Conservation (phyloP, 2,888 invertebrate species). For the Timandra comae region DNA sequence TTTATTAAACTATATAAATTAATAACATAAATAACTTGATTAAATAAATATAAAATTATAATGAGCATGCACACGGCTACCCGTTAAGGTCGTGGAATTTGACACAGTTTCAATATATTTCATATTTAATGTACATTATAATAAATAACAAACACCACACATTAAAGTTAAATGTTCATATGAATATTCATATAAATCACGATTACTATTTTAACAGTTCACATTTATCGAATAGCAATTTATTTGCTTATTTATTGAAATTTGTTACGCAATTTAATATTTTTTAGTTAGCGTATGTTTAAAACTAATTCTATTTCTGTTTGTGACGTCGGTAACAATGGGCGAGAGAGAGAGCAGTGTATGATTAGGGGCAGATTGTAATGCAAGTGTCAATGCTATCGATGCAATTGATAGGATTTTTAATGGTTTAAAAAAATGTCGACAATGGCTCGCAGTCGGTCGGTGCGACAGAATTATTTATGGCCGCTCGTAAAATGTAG, state of each 20-base stretch:
- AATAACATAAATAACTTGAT: constrained; percentile 7
- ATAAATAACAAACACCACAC: constrained; percentile 40
- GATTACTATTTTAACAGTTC: constrained; percentile 59
- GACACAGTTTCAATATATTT: constrained; percentile 41
- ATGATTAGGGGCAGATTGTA: constrained; percentile 34
- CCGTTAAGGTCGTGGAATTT: constrained; percentile 36
- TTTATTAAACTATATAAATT: too few relatives aligned
- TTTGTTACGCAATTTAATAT: constrained; percentile 65
- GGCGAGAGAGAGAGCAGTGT: constrained; percentile 43
- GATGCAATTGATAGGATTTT: constrained; percentile 69
- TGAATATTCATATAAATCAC: constrained; percentile 77
- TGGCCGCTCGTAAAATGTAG: constrained; percentile 66
- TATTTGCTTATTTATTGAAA: constrained; percentile 74
- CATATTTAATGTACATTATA: constrained; percentile 37
- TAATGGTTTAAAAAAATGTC: constrained; percentile 72
- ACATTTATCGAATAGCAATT: constrained; percentile 69
- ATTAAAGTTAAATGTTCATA: constrained; percentile 53
- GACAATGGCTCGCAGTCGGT: constrained; percentile 61
- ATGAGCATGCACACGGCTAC: constrained; percentile 26
- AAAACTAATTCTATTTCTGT: constrained; percentile 41
- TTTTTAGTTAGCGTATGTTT: constrained; percentile 43
- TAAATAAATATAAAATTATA: constrained; percentile 22
- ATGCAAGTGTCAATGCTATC: constrained; percentile 55
- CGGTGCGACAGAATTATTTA: constrained; percentile 62
- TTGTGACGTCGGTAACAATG: constrained; percentile 26